Base-by-base conservation (phyloP, 1,140 invertebrate genomes). In the Rhizoglyphus robini region DNA sequence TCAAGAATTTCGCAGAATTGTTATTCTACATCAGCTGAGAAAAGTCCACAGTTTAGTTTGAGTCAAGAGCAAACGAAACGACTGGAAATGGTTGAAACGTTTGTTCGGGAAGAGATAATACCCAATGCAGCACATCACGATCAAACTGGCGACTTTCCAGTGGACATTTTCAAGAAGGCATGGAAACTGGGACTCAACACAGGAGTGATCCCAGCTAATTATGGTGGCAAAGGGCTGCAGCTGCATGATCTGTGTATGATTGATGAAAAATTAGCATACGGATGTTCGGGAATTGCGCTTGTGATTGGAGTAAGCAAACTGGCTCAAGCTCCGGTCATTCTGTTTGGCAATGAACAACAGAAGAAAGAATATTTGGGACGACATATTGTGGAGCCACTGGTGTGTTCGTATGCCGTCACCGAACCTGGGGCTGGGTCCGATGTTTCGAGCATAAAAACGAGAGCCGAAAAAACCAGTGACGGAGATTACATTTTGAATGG, bases 401-500 rank as follows among this genome's bases (percentile, higher is more conserved):
- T 94, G 15, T 88, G 88, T 76, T 84, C 91, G 0, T 96, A 96
- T 73, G 83, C 88, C 76, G 93, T 96, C 11, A 97, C 90, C 3
- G 91, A 96, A 75, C 90, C 92, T 25, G 86, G 86, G 27, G 88
- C 90, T 2, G 92, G 92, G 80, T 92, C 46, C 90, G 88, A 77
- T 97, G 92, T 0, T 84, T 79, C 69, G 93, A 93, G 4, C 90
- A 86, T 69, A 96, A 94, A 75, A 96, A 96, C 76, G 91, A 91
- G 5, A 87, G 93, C 57, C 75, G 80, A 62, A 88, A 96, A 73
- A n/a, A n/a, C n/a, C n/a, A n/a, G n/a, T n/a, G n/a, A n/a, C n/a
- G n/a, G n/a, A n/a, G n/a, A n/a, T n/a, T 98, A 86, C 76, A 83
- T 98, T 65, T 72, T 99, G 8, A 97, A 97, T 79, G 95, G 95